Evolutionary conservation across 2,113 vertebrate genomes (phyloP), one percentile per base, ranked within the genome.

Genomic region (Penelope pileata): DNA sequence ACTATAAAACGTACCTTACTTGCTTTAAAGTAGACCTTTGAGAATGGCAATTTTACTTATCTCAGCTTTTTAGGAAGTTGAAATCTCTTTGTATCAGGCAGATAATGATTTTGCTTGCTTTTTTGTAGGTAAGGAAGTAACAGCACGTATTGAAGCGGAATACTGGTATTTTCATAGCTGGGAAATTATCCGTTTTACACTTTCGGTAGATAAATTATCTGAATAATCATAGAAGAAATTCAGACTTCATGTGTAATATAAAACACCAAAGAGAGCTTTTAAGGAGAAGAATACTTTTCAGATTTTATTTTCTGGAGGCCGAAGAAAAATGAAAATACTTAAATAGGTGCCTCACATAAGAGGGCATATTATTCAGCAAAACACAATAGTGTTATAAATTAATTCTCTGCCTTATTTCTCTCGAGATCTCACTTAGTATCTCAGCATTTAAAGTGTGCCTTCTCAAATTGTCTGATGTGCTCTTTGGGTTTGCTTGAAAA

Each of bases 51-150:
- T 94, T 96, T 84, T 87, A 94, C 92, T 93, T 95, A 96, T 94
- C 92, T 94, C 90, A 92, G 95, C 96, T 86, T 80, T 96, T 96
- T 93, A 86, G 79, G 82, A 95, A 92, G 84, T 92, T 90, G 68
- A 90, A 92, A 83, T 93, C 62, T 87, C 86, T 91, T 92, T 84
- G 50, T 93, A 91, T 59, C 48, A 77, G 70, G 76, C 88, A 96
- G 90, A 76, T 93, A 95, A 97, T 91, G 48, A 90, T 77, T 95
- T 94, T 60, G 27, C 72, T 79, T 91, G 48, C 58, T 10, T 60
- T 92, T 93, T 88, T 66, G 29, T 59, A 74, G 68, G 50, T 60
- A 54, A 86, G 76, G 87, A 94, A 95, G 86, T 87, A 95, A 84
- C 87, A 91, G 66, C 54, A 38, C 0, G 1, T 75, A 76, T 66